Base-by-base conservation (phyloP, 2,797 vertebrate species). In the Macropus fuliginosus region DNA sequence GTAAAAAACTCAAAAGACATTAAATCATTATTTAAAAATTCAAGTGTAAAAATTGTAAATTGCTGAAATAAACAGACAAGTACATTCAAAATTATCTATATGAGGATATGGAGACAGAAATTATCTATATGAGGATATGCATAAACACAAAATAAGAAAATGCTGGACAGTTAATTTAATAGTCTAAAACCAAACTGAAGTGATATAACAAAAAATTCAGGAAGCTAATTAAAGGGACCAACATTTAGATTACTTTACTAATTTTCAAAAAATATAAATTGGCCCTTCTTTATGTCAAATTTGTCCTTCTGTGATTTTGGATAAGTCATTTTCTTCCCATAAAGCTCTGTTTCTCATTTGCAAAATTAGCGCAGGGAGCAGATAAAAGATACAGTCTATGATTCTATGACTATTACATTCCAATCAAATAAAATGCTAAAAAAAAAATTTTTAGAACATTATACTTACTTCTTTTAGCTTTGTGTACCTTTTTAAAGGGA, bases 211-310 rank as follows among this genome's bases (percentile, higher is more conserved):
- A 29, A 59, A 93, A 92, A 89, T 27, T 91, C 54, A 94, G 34
- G 66, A 93, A 91, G 66, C 97, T 91, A 95, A 94, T 16, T 87
- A 93, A 27, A 91, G 91, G 56, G 91, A 94, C 4, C 27, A 93
- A 9, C 4, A 50, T 91, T 92, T 91, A 55, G 50, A 93, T 6
- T 92, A 21, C 52, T 91, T 89, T 89, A 16, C 8, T 52, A 94
- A 96, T 40, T 96, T 87, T 95, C 13, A 94, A 96, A 95, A 54
- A 92, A 81, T 1, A 93, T 89, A 95, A 97, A 59, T 14, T 55
- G 54, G 89, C 12, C 21, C 24, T 66, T 96, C 91, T 54, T 90
- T 62, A 0, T 21, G 28, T 74, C 66, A 74, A 16, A 74, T 74
- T 74, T 74, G 14, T 40, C 66, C 40, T 74, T 74, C 16, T 74